phyloP scores from a whole-genome alignment of 2,797 vertebrate species.

The Hephaestus fuliginosus region DNA sequence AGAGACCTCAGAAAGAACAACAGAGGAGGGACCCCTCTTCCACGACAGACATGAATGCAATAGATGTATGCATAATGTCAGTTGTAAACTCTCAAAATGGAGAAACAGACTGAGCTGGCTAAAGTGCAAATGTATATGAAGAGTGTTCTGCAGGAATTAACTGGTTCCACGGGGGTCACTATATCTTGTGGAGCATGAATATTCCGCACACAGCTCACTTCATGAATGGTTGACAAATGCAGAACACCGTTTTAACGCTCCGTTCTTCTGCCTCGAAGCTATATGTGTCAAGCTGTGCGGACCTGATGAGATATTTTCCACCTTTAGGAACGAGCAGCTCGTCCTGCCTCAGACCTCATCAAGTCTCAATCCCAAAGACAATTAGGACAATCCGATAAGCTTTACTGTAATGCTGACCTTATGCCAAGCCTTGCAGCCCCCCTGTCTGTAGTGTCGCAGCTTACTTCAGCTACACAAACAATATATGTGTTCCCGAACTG shows the following conservation, averaged over 20 bases:
- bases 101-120: background rate
- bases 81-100: background rate
- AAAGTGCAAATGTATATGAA: background rate
- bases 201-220: slow-evolving; percentile 13
- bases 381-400: slow-evolving; percentile 87
- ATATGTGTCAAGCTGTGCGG: slow-evolving; percentile 45
- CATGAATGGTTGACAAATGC: slow-evolving; percentile 20
- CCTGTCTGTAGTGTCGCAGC: slow-evolving; percentile 52
- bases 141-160: background rate
- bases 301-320: slow-evolving; percentile 64
- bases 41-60: background rate
- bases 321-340: slow-evolving; percentile 66
- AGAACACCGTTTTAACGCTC: background rate
- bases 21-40: background rate
- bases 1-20: background rate
- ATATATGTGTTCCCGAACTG: slow-evolving; percentile 39
- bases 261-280: slow-evolving; percentile 34
- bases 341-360: slow-evolving; percentile 74
- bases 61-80: background rate
- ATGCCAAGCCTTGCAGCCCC: slow-evolving; percentile 62
- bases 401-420: slow-evolving; percentile 74
- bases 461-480: slow-evolving; percentile 60
- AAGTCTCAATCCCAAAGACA: slow-evolving; percentile 83
- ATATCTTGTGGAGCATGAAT: slow-evolving; percentile 1
- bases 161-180: slow-evolving; percentile 6